Evolutionary conservation across 2,797 vertebrate species (phyloP), one percentile per base, ranked within the genome.

Genomic region (Megalops cyprinoides): DNA sequence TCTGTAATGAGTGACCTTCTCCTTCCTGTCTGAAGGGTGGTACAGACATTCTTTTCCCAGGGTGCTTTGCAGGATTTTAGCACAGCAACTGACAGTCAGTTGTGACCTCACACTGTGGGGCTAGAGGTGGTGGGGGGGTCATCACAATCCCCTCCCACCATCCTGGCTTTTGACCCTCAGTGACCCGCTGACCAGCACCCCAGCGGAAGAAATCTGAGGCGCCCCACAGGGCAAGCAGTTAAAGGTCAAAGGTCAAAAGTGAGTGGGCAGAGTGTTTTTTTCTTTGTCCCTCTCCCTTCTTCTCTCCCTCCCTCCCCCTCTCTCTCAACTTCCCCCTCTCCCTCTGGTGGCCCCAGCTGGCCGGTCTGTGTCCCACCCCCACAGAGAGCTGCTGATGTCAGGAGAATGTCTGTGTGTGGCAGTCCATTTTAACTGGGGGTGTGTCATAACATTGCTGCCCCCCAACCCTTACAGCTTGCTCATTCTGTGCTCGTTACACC

Each of bases 111-210:
- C 34, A 73, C 89, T 84, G 82, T 78, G 58, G 46, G 74, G 77
- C 48, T 28, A 81, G 77, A 51, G 88, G 82, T 60, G 89, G 48
- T 49, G 78, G 69, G 79, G 89, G 31, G 69, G 55, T 28, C 0
- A 7, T n/a, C n/a, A n/a, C n/a, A n/a, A n/a, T n/a, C n/a, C n/a
- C n/a, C n/a, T n/a, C n/a, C 28, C 46, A n/a, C 25, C 74, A 53
- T 34, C 79, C 39, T 75, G 83, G 86, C 86, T 78, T 89, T 80
- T 88, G 87, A 91, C 88, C 88, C 67, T n/a, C 76, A 15, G 46
- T 84, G 87, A 89, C 89, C 87, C 4, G 0, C 83, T 80, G 90
- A 88, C 84, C 89, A 88, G 90, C 86, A 81, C 84, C 82, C 81
- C 86, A 85, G 87, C 82, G 86, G 60, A 25, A 28, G 42, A 14